These are phyloP conservation scores for Protonibea diacanthus DNA, from an alignment of 2,797 vertebrate genomes.

Conservation along the genomic window DNA sequence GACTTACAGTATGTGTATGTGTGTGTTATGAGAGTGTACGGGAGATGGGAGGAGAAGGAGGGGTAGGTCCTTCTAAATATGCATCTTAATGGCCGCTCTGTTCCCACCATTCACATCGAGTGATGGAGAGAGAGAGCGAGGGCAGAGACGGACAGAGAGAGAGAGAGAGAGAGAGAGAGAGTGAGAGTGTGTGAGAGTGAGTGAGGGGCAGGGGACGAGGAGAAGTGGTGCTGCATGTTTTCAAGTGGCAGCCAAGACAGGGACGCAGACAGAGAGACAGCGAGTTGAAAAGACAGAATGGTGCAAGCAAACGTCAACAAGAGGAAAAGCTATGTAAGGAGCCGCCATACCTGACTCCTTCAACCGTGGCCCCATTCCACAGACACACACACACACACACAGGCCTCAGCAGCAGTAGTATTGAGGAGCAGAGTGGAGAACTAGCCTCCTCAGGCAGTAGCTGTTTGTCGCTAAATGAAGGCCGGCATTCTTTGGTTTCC, in stretches of 20 bases:
- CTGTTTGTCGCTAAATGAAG: slow-evolving; percentile 88
- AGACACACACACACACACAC: slow-evolving; percentile 39
- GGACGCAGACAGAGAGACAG: slow-evolving; percentile 52
- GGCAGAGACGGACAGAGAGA: neutral
- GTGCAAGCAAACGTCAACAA: slow-evolving; percentile 72
- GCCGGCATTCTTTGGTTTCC: slow-evolving; percentile 87
- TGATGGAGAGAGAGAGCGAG: slow-evolving; percentile 61
- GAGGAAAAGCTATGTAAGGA: slow-evolving; percentile 71
- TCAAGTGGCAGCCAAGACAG: slow-evolving; percentile 55
- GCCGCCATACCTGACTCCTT: slow-evolving; percentile 77
- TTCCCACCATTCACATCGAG: slow-evolving; percentile 80
- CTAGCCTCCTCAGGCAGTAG: slow-evolving; percentile 79
- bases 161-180: neutral
- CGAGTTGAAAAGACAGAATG: slow-evolving; percentile 63
- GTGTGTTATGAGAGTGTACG: slow-evolving; percentile 67
- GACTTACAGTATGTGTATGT: slow-evolving; percentile 70
- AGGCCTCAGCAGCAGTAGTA: slow-evolving; percentile 62
- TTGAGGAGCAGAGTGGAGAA: slow-evolving; percentile 72
- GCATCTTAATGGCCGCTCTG: slow-evolving; percentile 83
- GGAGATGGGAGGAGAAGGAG: slow-evolving; percentile 57
- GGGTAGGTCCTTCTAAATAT: slow-evolving; percentile 74
- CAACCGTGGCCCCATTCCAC: slow-evolving; percentile 72
- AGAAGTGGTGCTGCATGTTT: slow-evolving; percentile 72
- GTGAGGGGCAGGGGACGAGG: slow-evolving; percentile 46
- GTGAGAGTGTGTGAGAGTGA: slow-evolving; percentile 1